Evolutionary conservation across 1,140 invertebrate species (phyloP).

Genomic region (Magallana ariakensis): DNA sequence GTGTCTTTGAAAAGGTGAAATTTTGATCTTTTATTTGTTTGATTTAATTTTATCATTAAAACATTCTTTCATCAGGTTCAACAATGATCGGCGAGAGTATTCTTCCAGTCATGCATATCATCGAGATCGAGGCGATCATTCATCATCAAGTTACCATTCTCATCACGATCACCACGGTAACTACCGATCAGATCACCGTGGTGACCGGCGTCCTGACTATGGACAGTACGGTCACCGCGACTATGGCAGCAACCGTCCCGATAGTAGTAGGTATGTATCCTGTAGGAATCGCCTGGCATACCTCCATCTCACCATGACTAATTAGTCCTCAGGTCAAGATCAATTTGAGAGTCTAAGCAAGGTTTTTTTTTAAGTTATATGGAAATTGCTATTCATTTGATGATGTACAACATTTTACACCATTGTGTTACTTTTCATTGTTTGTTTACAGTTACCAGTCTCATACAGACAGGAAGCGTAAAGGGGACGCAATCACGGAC

Average conservation of each 20-base stretch:
- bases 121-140: slow-evolving; percentile 52
- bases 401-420: slow-evolving; percentile 24
- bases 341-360: too few relatives aligned
- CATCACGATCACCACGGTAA: slow-evolving; percentile 57
- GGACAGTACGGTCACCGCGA: slow-evolving; percentile 62
- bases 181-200: slow-evolving; percentile 62
- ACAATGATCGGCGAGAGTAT: slow-evolving; percentile 53
- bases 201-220: slow-evolving; percentile 66
- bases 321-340: too few relatives aligned
- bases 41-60: too few relatives aligned
- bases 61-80: slow-evolving; percentile 47
- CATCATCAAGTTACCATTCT: slow-evolving; percentile 45
- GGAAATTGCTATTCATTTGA: not conserved
- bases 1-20: too few relatives aligned
- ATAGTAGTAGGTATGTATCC: slow-evolving; percentile 52
- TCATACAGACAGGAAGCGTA: slow-evolving; percentile 58
- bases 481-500: slow-evolving; percentile 52
- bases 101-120: slow-evolving; percentile 52
- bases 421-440: not conserved
- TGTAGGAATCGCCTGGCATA: not conserved
- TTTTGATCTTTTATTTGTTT: too few relatives aligned
- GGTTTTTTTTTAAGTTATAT: not conserved
- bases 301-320: too few relatives aligned
- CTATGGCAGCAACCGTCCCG: slow-evolving; percentile 56
- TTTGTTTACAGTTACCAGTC: slow-evolving; percentile 41